phyloP scores from a whole-genome alignment of 2,797 vertebrate genomes.

The Acanthurus lineatus region DNA sequence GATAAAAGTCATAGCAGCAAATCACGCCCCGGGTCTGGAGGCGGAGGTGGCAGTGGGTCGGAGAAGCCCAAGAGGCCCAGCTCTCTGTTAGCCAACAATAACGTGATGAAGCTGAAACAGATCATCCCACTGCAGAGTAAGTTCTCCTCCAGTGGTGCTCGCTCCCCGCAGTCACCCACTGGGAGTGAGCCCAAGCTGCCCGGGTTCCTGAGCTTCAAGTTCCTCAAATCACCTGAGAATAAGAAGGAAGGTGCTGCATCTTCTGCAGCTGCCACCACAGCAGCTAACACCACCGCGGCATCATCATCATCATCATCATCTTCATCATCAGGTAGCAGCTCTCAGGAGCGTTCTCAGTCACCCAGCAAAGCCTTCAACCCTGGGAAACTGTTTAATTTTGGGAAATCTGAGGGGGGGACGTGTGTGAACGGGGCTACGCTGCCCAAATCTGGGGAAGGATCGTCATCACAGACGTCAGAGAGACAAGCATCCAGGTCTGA shows the following conservation, averaged over 20 bases:
- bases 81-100: constrained; percentile 95
- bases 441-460: constrained; percentile 73
- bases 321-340: constrained; percentile 89
- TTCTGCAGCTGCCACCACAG: constrained; percentile 41
- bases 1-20: constrained; percentile 88
- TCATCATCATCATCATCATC: constrained; percentile 54
- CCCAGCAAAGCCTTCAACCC: constrained; percentile 98
- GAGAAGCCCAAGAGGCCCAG: constrained; percentile 98
- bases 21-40: constrained; percentile 83
- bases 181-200: constrained; percentile 94
- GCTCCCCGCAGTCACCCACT: constrained; percentile 93
- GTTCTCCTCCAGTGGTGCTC: constrained; percentile 89
- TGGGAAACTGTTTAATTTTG: constrained; percentile 96
- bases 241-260: constrained; percentile 86
- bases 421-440: constrained; percentile 82
- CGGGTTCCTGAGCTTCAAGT: constrained; percentile 96
- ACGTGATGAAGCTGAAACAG: constrained; percentile 98
- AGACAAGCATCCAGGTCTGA: constrained; percentile 88
- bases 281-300: constrained; percentile 24
- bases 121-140: constrained; percentile 97
- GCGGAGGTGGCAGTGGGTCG: constrained; percentile 71
- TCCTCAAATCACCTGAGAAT: constrained; percentile 95
- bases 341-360: constrained; percentile 92
- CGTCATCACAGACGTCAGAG: constrained; percentile 76
- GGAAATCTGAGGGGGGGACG: constrained; percentile 87